Conservation (phyloP, 2,113 vertebrate species). For the Mellivora capensis region DNA sequence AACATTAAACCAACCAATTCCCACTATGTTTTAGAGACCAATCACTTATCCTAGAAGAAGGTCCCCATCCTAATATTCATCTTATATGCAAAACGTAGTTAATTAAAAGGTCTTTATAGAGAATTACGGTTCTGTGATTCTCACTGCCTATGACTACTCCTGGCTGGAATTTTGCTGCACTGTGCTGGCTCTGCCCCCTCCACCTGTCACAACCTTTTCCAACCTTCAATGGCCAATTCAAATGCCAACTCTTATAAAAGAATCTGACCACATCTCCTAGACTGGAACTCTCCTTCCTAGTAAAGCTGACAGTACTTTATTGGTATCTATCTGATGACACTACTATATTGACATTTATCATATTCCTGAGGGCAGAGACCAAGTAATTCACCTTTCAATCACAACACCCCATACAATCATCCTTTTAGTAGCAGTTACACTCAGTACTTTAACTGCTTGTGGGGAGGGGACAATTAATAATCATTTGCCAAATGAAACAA, state of each 20-base stretch:
- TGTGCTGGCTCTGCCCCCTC: neutral
- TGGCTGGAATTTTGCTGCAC: neutral
- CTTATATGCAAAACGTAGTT: neutral
- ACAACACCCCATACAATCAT: neutral
- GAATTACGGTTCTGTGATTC: neutral
- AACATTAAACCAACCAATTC: neutral
- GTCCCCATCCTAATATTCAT: neutral
- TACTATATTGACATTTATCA: neutral
- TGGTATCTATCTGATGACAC: neutral
- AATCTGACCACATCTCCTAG: neutral
- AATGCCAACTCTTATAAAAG: constrained; percentile 36
- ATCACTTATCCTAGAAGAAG: neutral
- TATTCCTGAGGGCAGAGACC: neutral
- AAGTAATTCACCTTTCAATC: constrained; percentile 4
- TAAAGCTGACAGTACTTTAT: neutral
- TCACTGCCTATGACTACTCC: neutral
- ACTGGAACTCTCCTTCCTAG: neutral
- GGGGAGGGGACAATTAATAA: accelerated
- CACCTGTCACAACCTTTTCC: neutral
- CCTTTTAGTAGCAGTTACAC: neutral
- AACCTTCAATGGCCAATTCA: neutral
- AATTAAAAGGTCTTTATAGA: neutral
- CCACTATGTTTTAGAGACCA: neutral
- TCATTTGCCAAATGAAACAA: neutral
- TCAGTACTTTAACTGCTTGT: neutral